Evolutionary conservation across 2,113 vertebrate species (phyloP), one percentile per base, ranked within the genome.

Genomic region (Oncorhynchus mykiss): DNA sequence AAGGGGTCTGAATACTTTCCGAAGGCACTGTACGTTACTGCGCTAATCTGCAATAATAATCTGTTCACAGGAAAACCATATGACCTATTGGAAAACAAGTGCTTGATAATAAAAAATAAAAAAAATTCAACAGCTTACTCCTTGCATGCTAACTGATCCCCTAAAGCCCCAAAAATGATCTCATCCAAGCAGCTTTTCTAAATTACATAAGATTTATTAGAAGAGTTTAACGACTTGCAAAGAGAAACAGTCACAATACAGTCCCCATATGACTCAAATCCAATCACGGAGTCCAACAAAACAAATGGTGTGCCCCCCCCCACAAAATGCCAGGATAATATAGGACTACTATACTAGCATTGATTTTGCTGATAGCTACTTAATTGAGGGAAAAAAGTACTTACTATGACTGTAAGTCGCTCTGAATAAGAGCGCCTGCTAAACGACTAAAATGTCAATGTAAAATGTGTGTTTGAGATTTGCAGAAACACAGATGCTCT

Each of bases 131-230:
- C 16, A 70, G 82, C 71, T 86, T 83, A 81, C 84, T 73, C 79
- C 81, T 91, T 74, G 90, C 90, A 91, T 92, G 90, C 86, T 82
- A 91, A 90, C 85, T 88, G 84, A 92, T 89, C 90, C 84, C 67
- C 78, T 88, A 84, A 91, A 92, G 75, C 87, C 71, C 80, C 65
- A 76, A 84, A 88, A 89, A 85, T 84, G 76, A 91, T 91, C 86
- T 48, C 5, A 75, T 83, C 80, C 84, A 57, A 86, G 69, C 73
- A 54, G 86, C 78, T 90, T 90, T 87, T 73, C 83, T 86, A 90
- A 92, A 91, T 88, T 74, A 90, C 77, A 88, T 86, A 87, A 91
- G 84, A 74, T 85, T 73, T 78, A 87, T 91, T 86, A 91, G 75
- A 84, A 31, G 54, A 87, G 82, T 90, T 91, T 89, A 92, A 86